Percentiles rank a stretch among this genome's conserved stretches.
Conservation (phyloP, 2,113 vertebrate genomes). For the Heterotis niloticus region DNA sequence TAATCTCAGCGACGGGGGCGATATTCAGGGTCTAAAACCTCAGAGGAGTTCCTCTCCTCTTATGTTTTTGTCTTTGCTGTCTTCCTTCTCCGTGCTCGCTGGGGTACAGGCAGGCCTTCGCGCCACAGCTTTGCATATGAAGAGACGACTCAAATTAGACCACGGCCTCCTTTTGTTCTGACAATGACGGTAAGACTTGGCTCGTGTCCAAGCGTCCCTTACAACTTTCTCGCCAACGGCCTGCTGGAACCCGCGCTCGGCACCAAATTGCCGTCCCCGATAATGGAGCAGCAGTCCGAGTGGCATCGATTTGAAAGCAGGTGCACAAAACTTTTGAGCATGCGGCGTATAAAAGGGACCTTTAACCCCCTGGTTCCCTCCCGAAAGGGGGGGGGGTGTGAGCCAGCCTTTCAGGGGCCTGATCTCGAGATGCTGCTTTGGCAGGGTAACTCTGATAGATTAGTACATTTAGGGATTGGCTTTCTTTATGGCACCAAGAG, state of each 20-base stretch:
- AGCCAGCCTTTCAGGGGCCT: not conserved
- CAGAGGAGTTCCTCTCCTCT: not conserved
- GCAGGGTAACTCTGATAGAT: slow-evolving; percentile 12
- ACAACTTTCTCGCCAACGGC: slow-evolving; percentile 28
- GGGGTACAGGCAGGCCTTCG: slow-evolving; percentile 36
- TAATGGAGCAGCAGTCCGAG: not conserved
- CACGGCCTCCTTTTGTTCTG: slow-evolving; percentile 26
- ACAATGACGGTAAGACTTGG: slow-evolving; percentile 35
- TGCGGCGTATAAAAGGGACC: slow-evolving; percentile 6
- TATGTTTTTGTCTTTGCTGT: not conserved
- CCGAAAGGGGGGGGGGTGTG: slow-evolving; percentile 3
- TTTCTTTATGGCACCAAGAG: not conserved
- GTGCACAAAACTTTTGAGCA: slow-evolving; percentile 15
- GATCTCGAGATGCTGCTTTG: not conserved
- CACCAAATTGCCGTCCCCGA: not conserved
- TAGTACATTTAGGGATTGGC: not conserved
- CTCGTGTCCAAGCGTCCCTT: slow-evolving; percentile 27
- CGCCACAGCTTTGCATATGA: slow-evolving; percentile 40
- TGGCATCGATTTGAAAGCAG: slow-evolving; percentile 11
- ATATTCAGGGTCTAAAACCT: not conserved
- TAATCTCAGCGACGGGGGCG: not conserved
- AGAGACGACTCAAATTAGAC: slow-evolving; percentile 18
- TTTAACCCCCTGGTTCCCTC: slow-evolving; percentile 11
- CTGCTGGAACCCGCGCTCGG: not conserved
- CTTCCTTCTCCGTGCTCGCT: slow-evolving; percentile 18